Evolutionary conservation across 2,888 invertebrate genomes (phyloP).

Genomic region (Strigamia maritima): DNA sequence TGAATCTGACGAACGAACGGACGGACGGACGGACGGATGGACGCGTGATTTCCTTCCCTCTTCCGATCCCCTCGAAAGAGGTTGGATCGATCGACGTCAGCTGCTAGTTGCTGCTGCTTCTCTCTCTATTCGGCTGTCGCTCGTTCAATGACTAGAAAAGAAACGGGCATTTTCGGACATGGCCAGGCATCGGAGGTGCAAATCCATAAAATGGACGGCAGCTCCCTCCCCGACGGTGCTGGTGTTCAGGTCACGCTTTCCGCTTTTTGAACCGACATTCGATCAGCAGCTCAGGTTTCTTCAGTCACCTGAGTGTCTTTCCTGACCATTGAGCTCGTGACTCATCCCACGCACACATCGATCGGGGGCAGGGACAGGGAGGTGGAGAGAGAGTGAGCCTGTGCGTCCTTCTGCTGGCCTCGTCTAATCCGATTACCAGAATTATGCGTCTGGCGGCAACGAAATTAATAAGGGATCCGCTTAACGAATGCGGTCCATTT

Average conservation of each 20-base stretch:
- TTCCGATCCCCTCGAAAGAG: not conserved
- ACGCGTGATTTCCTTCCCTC: slow-evolving; percentile 1
- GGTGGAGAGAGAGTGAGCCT: not conserved
- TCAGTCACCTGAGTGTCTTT: slow-evolving; percentile 21
- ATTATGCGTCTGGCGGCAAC: not conserved
- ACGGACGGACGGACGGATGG: not conserved
- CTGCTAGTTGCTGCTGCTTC: not conserved
- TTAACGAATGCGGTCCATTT: not conserved
- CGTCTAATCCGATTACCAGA: slow-evolving; percentile 13
- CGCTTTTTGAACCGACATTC: not conserved
- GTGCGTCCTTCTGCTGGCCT: not conserved
- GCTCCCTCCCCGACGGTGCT: not conserved
- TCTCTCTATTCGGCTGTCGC: not conserved
- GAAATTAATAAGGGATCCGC: not conserved
- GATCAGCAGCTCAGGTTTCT: not conserved
- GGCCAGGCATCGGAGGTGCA: not conserved
- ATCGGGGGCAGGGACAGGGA: not conserved
- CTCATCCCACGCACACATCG: not conserved
- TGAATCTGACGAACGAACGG: slow-evolving; percentile 15
- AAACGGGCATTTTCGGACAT: not conserved
- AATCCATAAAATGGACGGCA: not conserved
- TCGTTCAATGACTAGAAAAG: not conserved
- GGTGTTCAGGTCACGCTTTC: not conserved
- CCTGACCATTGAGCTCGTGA: slow-evolving; percentile 12
- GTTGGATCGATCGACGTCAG: not conserved